Evolutionary conservation across 1,140 invertebrate species (phyloP).

Genomic region (Nomia melanderi): DNA sequence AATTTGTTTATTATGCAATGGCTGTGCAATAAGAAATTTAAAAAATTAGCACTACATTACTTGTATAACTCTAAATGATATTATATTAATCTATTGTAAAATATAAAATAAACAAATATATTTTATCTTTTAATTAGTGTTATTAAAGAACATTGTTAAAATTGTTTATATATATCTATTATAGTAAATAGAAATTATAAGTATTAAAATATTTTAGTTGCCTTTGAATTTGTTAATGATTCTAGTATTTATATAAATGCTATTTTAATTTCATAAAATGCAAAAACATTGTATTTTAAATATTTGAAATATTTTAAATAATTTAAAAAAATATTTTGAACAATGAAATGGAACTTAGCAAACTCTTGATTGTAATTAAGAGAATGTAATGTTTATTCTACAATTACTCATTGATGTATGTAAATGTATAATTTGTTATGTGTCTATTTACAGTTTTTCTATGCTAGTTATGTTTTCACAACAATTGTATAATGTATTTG

Average conservation of each 20-base stretch:
- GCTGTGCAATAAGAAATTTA: slow-evolving; percentile 28
- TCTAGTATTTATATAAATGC: neutral
- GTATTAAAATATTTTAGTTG: neutral
- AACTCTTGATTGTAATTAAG: slow-evolving; percentile 36
- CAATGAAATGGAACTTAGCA: slow-evolving; percentile 46
- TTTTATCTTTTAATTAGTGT: slow-evolving; percentile 11
- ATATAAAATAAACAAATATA: slow-evolving; percentile 12
- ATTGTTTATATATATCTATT: neutral
- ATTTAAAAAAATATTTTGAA: slow-evolving; percentile 20
- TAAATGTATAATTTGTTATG: slow-evolving; percentile 41
- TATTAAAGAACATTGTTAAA: no score
- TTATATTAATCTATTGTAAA: slow-evolving; percentile 14
- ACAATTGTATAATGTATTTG: slow-evolving; percentile 26
- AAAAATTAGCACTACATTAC: slow-evolving; percentile 25
- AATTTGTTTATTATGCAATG: slow-evolving; percentile 20
- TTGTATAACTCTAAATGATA: slow-evolving; percentile 21
- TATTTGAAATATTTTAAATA: no score
- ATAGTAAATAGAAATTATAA: neutral
- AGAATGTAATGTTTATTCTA: slow-evolving; percentile 26
- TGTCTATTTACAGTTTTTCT: slow-evolving; percentile 41
- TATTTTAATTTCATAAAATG: neutral
- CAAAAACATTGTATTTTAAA: slow-evolving; percentile 27
- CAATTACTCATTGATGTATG: slow-evolving; percentile 22
- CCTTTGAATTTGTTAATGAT: neutral
- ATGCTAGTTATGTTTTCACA: slow-evolving; percentile 29